A percentile compares a stretch with the other conserved stretches of the same genome.
Evolutionary conservation across 2,888 invertebrate genomes (phyloP).

Genomic region (Mechanitis messenoides): DNA sequence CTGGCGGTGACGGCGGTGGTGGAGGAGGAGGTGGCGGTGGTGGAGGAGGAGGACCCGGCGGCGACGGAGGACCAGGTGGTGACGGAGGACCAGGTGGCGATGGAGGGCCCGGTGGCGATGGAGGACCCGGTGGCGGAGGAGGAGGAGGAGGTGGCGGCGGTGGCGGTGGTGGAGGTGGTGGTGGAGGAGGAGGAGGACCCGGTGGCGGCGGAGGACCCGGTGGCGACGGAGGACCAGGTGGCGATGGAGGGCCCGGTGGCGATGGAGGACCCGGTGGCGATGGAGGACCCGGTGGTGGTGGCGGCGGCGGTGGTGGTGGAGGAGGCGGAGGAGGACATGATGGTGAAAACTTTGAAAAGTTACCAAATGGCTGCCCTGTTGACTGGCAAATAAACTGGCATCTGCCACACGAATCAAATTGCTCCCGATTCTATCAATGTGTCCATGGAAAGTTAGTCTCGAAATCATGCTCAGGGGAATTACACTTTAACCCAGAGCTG

Average conservation of each 20-base stretch:
- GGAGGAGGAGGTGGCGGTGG: background rate
- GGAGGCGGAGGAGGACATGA: conserved; percentile 5
- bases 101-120: too few relatives aligned
- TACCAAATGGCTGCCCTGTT: too few relatives aligned
- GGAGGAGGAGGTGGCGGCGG: background rate
- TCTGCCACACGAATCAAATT: too few relatives aligned
- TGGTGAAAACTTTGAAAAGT: background rate
- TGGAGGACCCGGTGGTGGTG: background rate
- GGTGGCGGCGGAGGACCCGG: background rate
- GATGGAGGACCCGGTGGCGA: background rate
- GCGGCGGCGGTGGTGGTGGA: background rate
- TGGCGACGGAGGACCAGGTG: background rate
- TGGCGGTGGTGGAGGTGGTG: background rate
- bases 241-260: background rate
- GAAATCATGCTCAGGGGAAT: too few relatives aligned
- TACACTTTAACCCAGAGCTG: too few relatives aligned
- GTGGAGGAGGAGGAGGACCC: background rate
- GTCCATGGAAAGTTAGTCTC: too few relatives aligned
- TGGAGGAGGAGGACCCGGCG: background rate
- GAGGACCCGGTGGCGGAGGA: background rate
- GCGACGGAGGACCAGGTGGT: background rate
- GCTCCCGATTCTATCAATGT: too few relatives aligned
- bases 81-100: too few relatives aligned
- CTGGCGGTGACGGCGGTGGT: background rate
- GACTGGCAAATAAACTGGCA: too few relatives aligned